phyloP scores from a whole-genome alignment of 2,888 invertebrate species.

The Heteromurus nitidus region DNA sequence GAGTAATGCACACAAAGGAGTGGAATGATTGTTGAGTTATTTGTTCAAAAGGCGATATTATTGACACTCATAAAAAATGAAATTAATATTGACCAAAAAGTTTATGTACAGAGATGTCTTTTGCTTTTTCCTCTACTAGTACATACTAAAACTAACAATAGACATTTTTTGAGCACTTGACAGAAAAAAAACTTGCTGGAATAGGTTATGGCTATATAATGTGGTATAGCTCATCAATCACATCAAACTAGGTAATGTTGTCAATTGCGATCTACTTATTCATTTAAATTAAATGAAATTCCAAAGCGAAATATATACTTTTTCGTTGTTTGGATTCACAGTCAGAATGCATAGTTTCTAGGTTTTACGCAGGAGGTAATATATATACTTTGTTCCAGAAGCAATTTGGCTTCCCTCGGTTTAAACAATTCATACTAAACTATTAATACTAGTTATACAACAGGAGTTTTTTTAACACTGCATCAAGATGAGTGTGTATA shows the following conservation, averaged over 20 bases:
- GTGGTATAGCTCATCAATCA: constrained; percentile 55
- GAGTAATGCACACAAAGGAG: no score
- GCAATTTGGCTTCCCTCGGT: neutral
- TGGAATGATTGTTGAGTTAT: no score
- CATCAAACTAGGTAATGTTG: neutral
- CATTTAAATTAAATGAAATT: neutral
- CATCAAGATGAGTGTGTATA: neutral
- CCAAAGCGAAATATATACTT: constrained; percentile 1
- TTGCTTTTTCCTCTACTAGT: constrained; percentile 9
- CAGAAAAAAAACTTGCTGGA: constrained; percentile 35
- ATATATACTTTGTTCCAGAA: neutral
- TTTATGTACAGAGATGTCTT: no score
- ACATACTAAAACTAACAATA: constrained; percentile 25
- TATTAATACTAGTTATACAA: constrained; percentile 12
- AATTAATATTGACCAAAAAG: no score
- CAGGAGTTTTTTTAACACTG: neutral
- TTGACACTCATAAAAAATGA: no score
- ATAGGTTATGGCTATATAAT: constrained; percentile 54
- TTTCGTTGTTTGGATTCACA: neutral
- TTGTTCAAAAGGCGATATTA: no score
- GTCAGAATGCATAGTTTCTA: neutral
- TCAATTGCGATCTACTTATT: neutral
- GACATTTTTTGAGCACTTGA: constrained; percentile 56
- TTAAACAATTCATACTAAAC: neutral
- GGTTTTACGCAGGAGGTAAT: neutral